Percentiles rank a stretch among this genome's conserved stretches.
phyloP scores from a whole-genome alignment of 2,797 vertebrate species.

The Vipera ursinii region DNA sequence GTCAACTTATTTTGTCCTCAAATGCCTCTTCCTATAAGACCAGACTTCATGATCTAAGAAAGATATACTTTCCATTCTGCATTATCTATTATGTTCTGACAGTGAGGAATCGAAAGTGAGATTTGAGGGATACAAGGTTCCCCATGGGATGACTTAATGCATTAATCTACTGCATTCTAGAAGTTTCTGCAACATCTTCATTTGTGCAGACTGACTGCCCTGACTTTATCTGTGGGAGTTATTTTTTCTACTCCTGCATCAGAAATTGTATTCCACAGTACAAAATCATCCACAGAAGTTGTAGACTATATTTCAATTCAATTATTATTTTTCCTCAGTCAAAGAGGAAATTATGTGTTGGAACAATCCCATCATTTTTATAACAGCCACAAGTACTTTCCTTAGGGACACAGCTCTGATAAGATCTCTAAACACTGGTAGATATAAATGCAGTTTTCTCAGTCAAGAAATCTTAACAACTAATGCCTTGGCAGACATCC shows the following conservation, averaged over 20 bases:
- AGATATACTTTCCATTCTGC: neutral
- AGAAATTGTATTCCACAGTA: neutral
- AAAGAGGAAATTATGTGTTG: neutral
- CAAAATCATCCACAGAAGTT: neutral
- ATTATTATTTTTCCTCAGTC: neutral
- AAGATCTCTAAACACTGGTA: neutral
- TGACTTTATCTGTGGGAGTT: neutral
- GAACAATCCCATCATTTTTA: neutral
- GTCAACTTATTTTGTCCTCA: neutral
- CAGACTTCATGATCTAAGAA: too few relatives aligned
- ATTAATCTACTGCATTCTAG: neutral
- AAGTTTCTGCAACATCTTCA: neutral
- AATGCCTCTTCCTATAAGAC: neutral
- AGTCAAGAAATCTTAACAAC: neutral
- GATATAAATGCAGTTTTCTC: neutral
- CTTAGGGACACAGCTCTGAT: neutral
- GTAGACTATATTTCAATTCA: neutral
- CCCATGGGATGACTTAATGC: neutral
- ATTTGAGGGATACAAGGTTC: too few relatives aligned
- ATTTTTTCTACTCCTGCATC: neutral
- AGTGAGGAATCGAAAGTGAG: neutral
- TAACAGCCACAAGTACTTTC: neutral
- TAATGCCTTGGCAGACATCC: conserved; percentile 1
- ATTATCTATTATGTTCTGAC: neutral
- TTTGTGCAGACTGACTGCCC: neutral